Base-by-base conservation (phyloP, 2,888 invertebrate genomes). In the Macrophya alboannulata region DNA sequence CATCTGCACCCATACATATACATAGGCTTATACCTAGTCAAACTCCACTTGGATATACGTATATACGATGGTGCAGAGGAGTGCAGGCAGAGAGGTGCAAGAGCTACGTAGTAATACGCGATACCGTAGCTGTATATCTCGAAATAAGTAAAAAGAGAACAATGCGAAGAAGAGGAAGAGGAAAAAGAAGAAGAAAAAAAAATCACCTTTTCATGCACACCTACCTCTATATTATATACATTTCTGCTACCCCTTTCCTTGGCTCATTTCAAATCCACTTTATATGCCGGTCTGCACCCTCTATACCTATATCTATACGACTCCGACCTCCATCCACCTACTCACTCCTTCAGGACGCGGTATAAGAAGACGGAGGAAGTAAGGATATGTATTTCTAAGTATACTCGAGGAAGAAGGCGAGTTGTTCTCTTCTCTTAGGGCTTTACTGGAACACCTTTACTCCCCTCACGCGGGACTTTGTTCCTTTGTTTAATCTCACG, bases 261-360 rank as follows among this genome's bases (percentile, higher is more conserved):
- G 62, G 81, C 89, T 92, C 92, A 92, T 92, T 93, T 93, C 89
- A 89, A 89, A 90, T 91, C 91, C 92, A 92, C 92, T 93, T 92
- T 93, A 92, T 93, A 92, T 93, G 92, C 93, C 92, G 90, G 90
- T 74, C 62, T 74, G 68, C 83, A 81, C 74, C 85, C 87, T 86
- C 72, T 51, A 43, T 37, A 79, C 55, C 65, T 31, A 65, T 82
- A 48, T 43, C 43, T 65, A 9, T n/a, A 82, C 15, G 65, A 48
- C 65, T 68, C 31, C 65, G 43, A 65, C 45, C 37, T n/a, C 40
- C 81, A 25, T 68, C 45, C 31, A 59, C 83, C 45, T 48, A 48
- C 68, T 83, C 83, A 37, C 21, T 62, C 62, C 62, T 77, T n/a
- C 81, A 21, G 40, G 21, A 81, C 21, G 62, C 15, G 59, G 62